Evolutionary conservation across 2,888 invertebrate species (phyloP).

Genomic region (Drosophila meridiana): DNA sequence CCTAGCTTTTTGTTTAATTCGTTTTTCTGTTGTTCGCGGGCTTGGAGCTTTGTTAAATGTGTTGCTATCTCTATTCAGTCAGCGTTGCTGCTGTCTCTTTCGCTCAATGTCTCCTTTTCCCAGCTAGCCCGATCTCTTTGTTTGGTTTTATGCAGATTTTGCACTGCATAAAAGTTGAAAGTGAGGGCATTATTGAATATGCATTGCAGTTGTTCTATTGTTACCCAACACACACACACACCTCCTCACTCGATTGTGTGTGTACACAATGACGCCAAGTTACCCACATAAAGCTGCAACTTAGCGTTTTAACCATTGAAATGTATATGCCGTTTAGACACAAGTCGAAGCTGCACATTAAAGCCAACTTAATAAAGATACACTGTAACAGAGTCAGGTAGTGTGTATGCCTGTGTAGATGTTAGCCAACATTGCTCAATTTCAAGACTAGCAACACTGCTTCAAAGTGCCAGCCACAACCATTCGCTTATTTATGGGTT

Average conservation of each 20-base stretch:
- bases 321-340: conserved; percentile 65
- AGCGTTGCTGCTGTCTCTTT: neutral
- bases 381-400: neutral
- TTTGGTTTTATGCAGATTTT: conserved; percentile 55
- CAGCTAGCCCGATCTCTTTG: neutral
- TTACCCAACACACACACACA: conserved; percentile 29
- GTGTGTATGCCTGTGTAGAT: neutral
- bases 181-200: conserved; percentile 79
- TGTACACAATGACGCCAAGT: neutral
- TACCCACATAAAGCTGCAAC: conserved; percentile 51
- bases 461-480: conserved; percentile 29
- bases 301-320: conserved; percentile 74
- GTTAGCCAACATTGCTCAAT: conserved; percentile 47
- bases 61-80: conserved; percentile 47
- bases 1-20: conserved; percentile 78
- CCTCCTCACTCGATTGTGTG: neutral
- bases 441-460: conserved; percentile 30
- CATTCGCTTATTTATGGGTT: conserved; percentile 71
- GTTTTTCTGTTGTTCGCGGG: conserved; percentile 76
- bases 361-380: conserved; percentile 49
- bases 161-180: conserved; percentile 75
- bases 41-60: conserved; percentile 71
- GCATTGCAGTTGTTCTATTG: conserved; percentile 68
- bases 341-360: conserved; percentile 46
- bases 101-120: neutral